A percentile compares a stretch with the other conserved stretches of the same genome.
phyloP scores from a whole-genome alignment of 1,140 invertebrate species.

The Asbolus verrucosus region DNA sequence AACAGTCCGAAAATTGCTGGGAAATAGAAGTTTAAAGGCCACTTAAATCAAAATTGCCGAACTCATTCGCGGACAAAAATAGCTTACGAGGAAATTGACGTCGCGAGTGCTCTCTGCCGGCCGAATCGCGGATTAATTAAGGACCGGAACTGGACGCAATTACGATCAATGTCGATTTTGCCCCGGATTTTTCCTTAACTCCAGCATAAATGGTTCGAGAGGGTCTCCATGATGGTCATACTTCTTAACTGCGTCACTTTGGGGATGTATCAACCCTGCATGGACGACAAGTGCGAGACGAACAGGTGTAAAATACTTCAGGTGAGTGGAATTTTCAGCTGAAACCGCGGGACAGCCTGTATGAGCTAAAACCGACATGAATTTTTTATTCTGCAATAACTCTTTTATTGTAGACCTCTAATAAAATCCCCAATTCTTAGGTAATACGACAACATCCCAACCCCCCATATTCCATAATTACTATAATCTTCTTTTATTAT shows the following conservation, averaged over 20 bases:
- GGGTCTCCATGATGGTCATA: conserved; percentile 98
- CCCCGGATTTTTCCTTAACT: conserved; percentile 75
- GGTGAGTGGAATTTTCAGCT: no score
- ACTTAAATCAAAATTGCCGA: conserved; percentile 32
- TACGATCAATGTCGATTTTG: not conserved
- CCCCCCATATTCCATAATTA: not conserved
- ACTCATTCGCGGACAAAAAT: conserved; percentile 7
- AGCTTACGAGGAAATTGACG: conserved; percentile 28
- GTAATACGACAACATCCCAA: not conserved
- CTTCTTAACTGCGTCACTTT: conserved; percentile 98
- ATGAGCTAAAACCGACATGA: not conserved
- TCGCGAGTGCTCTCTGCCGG: conserved; percentile 6
- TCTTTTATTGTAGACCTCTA: not conserved
- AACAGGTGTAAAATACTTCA: conserved; percentile 94
- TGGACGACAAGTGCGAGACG: conserved; percentile 92
- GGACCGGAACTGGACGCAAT: conserved; percentile 12
- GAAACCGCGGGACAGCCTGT: not conserved
- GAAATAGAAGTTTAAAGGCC: conserved; percentile 23
- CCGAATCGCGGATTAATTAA: conserved; percentile 23
- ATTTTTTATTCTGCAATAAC: not conserved
- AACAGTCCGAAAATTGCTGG: not conserved
- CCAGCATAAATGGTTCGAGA: conserved; percentile 94
- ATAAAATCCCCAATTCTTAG: not conserved
- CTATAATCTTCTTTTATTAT: not conserved
- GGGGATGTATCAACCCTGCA: conserved; percentile 99